Base-by-base conservation (phyloP, 92 coral and sea anemone species). In the Parazoanthus darwini region DNA sequence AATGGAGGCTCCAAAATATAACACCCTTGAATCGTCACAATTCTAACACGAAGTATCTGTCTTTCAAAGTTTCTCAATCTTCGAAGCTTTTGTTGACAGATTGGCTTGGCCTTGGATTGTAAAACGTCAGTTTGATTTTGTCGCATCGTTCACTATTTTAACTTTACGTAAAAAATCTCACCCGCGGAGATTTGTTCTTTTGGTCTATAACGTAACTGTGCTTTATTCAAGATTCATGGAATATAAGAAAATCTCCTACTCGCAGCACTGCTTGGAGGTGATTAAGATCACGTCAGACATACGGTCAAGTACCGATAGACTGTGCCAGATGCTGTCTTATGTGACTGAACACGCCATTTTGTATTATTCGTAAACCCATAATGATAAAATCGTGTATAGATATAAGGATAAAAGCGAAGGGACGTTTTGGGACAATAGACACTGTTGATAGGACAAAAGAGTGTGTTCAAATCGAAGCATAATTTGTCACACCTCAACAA, bases 51-150 rank as follows among this genome's bases (percentile, higher is more conserved):
- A 58, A 58, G 74, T 37, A 39, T 81, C 74, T 63, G 20, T 16
- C 56, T 25, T 81, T 6, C 74, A 76, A 76, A 76, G 48, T 76
- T 36, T 66, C 71, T 63, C 71, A 81, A 59, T 80, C 85, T 54
- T 80, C 85, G 38, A 80, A 81, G 46, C 72, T 63, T 81, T 16
- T 36, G 85, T 22, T 81, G 85, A 56, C 85, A 81, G 74, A 56
- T 54, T 20, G 18, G 16, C 16, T 48, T 51, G 26, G 51, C 9
- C 2, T 63, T 63, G 70, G 70, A 63, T 63, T 20, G 22, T 63
- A 20, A 63, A 63, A 63, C 0, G 16, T 54, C 33, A 29, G 33
- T 54, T 54, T 13, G 51, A 46, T 20, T 63, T 63, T 63, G 25
- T 22, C 25, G 25, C 70, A 22, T 63, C 26, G n/a, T 63, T 23